Evolutionary conservation across 1,140 invertebrate species (phyloP).

Genomic region (Gryon sp.): DNA sequence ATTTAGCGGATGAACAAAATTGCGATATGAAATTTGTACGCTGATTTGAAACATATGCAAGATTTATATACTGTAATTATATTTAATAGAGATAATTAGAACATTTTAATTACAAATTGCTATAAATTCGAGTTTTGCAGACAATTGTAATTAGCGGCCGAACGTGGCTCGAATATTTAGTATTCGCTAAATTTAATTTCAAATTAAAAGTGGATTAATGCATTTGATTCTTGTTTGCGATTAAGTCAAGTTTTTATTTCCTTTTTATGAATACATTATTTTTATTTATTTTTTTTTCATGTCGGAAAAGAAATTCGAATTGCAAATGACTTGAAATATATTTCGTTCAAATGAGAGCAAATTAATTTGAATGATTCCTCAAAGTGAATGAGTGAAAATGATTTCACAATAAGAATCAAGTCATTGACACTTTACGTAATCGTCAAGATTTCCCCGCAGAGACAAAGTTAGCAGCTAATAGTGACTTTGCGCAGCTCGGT

Average conservation of each 20-base stretch:
- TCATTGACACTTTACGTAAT: conserved; percentile 68
- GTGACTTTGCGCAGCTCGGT: conserved; percentile 50
- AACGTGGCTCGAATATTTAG: too few relatives aligned
- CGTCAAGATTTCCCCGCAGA: conserved; percentile 55
- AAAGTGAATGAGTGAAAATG: conserved; percentile 45
- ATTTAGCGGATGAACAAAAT: conserved; percentile 5
- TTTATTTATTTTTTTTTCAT: too few relatives aligned
- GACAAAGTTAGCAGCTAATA: conserved; percentile 48
- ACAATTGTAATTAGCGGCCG: too few relatives aligned
- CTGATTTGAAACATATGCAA: not conserved
- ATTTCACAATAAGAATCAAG: conserved; percentile 55
- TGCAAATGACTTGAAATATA: not conserved
- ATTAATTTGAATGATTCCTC: conserved; percentile 10
- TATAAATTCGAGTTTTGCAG: too few relatives aligned
- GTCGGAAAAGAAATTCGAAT: conserved; percentile 5
- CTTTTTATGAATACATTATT: too few relatives aligned
- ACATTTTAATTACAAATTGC: too few relatives aligned
- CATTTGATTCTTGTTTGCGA: too few relatives aligned
- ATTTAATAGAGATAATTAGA: conserved; percentile 2
- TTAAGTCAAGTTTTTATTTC: too few relatives aligned
- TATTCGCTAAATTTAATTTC: too few relatives aligned
- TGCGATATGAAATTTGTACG: not conserved
- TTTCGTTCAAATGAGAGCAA: not conserved
- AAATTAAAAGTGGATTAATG: too few relatives aligned
- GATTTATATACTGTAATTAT: not conserved